A percentile compares a stretch with the other conserved stretches of the same genome.
These are phyloP conservation scores for Melanerpes aurifrons DNA, from an alignment of 2,113 vertebrate species.

Conservation along the genomic window DNA sequence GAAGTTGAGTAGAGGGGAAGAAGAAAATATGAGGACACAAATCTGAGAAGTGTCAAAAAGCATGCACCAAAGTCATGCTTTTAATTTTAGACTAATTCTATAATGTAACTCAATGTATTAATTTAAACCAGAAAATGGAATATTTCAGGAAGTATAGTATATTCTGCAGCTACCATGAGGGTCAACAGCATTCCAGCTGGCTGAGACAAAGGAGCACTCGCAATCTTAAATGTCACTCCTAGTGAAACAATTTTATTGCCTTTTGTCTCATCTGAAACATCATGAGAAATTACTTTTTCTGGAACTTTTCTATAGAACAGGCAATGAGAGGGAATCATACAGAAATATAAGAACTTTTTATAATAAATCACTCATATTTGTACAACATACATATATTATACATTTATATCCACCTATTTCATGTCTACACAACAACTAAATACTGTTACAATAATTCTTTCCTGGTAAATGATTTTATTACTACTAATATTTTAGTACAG, in stretches of 20 bases:
- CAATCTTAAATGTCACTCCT: neutral
- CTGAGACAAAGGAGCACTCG: neutral
- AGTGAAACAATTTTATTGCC: neutral
- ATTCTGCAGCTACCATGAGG: neutral
- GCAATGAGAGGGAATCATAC: neutral
- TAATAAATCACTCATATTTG: neutral
- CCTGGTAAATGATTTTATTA: neutral
- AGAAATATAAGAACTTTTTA: neutral
- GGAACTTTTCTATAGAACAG: neutral
- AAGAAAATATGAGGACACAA: neutral
- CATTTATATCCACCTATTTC: neutral
- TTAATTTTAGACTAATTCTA: neutral
- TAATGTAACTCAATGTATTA: neutral
- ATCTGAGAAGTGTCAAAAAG: neutral
- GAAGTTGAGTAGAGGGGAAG: neutral
- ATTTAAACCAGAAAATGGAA: neutral
- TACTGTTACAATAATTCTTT: neutral
- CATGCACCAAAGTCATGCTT: neutral
- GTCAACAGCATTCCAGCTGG: neutral
- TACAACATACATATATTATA: accelerated
- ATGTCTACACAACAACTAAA: neutral
- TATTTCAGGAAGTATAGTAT: neutral
- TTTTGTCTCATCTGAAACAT: neutral
- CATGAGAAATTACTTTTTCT: neutral
- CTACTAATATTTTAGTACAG: neutral